Evolutionary conservation across 1,140 invertebrate species (phyloP), one percentile per base, ranked within the genome.

Genomic region (Ceratitis capitata): DNA sequence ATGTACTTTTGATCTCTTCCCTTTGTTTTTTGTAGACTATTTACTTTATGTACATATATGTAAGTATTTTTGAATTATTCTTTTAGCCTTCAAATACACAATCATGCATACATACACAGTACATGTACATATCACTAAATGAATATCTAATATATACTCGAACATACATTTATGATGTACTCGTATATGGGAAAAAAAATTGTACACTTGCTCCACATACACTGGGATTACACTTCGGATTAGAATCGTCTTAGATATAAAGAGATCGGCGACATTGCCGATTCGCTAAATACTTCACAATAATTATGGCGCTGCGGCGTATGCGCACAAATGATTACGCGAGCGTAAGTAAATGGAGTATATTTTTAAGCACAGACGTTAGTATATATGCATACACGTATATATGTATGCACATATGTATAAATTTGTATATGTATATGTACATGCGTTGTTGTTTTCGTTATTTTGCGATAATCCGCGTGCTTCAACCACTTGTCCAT

Each of bases 231-330:
- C 39, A 78, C 69, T 78, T 78, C 69, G 69, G 69, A 78, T 78
- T 78, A 78, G 69, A 78, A 78, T 45, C 69, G 69, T 78, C 39
- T 78, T 78, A 78, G 69, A 78, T 78, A 78, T 42, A 45, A 78
- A 78, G 69, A 78, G 39, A 78, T 78, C 69, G 69, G 69, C 39
- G 9, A n/a, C 69, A 19, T 23, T 45, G 69, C 39, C 69, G 69
- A 78, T 78, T 78, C 39, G 69, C n/a, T 42, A 78, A 78, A 26
- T 23, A 39, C n/a, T 47, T 47, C 1, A 45, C 39, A 26, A 45
- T 16, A 69, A 0, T 69, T 69, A 7, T 19, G 19, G 26, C 58
- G 29, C 58, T 69, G 7, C 35, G 29, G 14, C 35, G 3, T 12
- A 69, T 16, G 16, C 16, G 7, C 14, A 49, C 47, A 49, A 49